phyloP scores from a whole-genome alignment of 2,797 vertebrate genomes.

The Pipistrellus pipistrellus region DNA sequence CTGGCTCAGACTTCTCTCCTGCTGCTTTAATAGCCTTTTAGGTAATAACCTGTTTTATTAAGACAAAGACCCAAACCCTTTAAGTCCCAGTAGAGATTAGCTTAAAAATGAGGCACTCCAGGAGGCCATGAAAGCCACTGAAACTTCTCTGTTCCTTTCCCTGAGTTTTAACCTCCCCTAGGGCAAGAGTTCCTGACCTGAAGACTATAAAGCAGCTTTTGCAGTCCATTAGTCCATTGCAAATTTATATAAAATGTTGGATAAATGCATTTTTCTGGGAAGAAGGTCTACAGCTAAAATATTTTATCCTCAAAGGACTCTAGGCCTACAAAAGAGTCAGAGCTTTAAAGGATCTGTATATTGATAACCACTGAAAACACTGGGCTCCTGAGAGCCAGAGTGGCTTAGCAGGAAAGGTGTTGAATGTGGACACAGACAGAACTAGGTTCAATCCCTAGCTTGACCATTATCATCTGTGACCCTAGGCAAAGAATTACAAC shows the following conservation, averaged over 20 bases:
- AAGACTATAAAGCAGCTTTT: background rate
- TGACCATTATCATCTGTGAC: background rate
- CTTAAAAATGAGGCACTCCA: constrained; percentile 73
- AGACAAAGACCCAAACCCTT: constrained; percentile 78
- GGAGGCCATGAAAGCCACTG: constrained; percentile 15
- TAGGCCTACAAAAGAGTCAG: background rate
- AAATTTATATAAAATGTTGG: constrained; percentile 47
- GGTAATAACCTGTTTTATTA: constrained; percentile 80
- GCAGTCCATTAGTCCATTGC: constrained; percentile 15
- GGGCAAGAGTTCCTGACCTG: background rate
- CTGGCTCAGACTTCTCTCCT: constrained; percentile 73
- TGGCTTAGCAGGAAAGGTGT: background rate
- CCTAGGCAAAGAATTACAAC: background rate
- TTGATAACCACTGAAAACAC: background rate
- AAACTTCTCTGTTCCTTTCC: constrained; percentile 47
- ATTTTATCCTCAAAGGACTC: background rate
- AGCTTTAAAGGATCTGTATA: background rate
- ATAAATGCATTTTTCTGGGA: background rate
- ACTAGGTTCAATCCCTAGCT: background rate
- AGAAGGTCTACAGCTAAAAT: background rate
- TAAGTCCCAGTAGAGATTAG: constrained; percentile 66
- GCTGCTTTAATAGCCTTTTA: constrained; percentile 75
- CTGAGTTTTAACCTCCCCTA: constrained; percentile 18
- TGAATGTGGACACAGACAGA: background rate
- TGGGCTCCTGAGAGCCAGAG: background rate